phyloP scores from a whole-genome alignment of 2,888 invertebrate species.

The Drosophila lacicola region DNA sequence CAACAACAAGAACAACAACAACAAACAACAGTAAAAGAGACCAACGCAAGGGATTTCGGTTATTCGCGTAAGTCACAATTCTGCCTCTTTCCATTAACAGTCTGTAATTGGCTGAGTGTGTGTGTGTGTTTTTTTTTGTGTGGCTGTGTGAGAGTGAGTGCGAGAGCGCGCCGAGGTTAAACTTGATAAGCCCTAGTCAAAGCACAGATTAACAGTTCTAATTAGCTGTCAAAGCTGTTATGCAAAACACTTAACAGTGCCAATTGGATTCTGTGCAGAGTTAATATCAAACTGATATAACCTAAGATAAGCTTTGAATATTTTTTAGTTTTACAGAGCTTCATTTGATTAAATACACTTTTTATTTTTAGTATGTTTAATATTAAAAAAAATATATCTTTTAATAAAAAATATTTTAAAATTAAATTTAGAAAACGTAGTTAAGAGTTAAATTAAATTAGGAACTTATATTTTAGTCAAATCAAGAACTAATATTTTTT shows the following conservation, averaged over 20 bases:
- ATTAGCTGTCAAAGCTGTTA: constrained; percentile 12
- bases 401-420: background rate
- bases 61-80: constrained; percentile 50
- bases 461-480: no score
- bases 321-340: background rate
- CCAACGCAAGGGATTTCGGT: constrained; percentile 52
- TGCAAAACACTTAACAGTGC: constrained; percentile 3
- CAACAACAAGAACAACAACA: constrained; percentile 9
- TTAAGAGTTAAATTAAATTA: background rate
- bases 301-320: background rate
- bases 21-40: constrained; percentile 27
- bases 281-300: background rate
- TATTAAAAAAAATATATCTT: background rate
- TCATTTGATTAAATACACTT: background rate
- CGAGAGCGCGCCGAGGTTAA: constrained; percentile 2
- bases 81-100: constrained; percentile 17
- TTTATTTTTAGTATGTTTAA: background rate
- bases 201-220: constrained; percentile 25
- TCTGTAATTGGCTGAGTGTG: constrained; percentile 1
- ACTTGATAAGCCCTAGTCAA: constrained; percentile 20
- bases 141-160: background rate
- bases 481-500: background rate
- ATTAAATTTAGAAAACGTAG: background rate
- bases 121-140: background rate
- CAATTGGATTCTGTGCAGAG: constrained; percentile 10